Conservation (phyloP, 2,113 vertebrate species). For the Gavialis gangeticus region DNA sequence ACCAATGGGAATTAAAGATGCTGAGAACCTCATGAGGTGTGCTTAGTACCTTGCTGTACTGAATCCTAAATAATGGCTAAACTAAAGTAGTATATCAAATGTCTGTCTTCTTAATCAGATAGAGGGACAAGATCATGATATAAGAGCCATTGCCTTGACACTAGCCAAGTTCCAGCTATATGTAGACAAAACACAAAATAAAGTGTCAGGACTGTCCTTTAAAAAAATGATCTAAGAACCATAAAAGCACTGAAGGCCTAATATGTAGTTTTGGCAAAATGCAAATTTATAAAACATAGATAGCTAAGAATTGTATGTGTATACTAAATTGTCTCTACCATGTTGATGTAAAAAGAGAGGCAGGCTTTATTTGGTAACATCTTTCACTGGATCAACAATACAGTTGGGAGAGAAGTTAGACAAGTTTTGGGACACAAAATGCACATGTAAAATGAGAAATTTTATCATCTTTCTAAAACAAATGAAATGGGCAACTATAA, state of each 20-base stretch:
- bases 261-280: neutral
- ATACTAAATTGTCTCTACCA: constrained; percentile 14
- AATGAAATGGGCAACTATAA: neutral
- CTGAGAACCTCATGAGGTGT: fast-evolving
- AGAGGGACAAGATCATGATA: neutral
- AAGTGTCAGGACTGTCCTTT: constrained; percentile 32
- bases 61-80: constrained; percentile 6
- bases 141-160: neutral
- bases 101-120: constrained; percentile 35
- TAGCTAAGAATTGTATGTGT: neutral
- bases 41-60: neutral
- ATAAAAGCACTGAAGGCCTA: neutral
- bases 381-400: no score
- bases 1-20: neutral
- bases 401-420: no score
- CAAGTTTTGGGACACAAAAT: no score
- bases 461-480: neutral
- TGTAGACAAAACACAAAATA: constrained; percentile 41
- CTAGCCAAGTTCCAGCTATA: constrained; percentile 8
- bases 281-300: neutral
- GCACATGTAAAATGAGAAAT: neutral
- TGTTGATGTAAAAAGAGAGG: neutral
- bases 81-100: constrained; percentile 44
- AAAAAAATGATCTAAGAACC: constrained; percentile 31
- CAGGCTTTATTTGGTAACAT: no score